Evolutionary conservation across 2,113 vertebrate genomes (phyloP).

Genomic region (Ammodytes dubius): DNA sequence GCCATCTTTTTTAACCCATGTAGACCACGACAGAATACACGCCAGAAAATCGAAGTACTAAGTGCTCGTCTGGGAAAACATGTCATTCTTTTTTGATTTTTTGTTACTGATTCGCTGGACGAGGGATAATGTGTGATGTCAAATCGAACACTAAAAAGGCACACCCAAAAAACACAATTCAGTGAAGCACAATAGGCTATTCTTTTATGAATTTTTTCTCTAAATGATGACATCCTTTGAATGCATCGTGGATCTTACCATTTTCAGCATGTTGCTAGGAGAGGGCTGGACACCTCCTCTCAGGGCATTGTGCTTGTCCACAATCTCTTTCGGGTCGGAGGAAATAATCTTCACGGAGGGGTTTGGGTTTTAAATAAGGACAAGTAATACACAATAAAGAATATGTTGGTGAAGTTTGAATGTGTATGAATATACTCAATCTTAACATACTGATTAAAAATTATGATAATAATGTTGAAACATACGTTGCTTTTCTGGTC

Average conservation of each 20-base stretch:
- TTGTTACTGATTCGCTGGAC: background rate
- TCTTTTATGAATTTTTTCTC: background rate
- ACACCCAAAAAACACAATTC: background rate
- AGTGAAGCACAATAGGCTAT: background rate
- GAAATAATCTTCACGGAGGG: background rate
- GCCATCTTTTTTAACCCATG: background rate
- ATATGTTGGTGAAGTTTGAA: background rate
- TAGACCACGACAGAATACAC: background rate
- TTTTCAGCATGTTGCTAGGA: slow-evolving; percentile 81
- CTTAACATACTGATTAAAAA: too few relatives aligned
- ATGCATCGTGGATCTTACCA: slow-evolving; percentile 62
- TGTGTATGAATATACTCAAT: background rate
- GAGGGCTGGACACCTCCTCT: slow-evolving; percentile 69
- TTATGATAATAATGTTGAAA: background rate
- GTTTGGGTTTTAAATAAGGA: slow-evolving; percentile 5
- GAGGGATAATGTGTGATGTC: background rate
- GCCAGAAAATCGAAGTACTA: background rate
- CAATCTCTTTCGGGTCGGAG: slow-evolving; percentile 64
- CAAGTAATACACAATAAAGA: background rate
- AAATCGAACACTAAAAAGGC: background rate
- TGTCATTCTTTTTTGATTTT: too few relatives aligned
- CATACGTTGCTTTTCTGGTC: slow-evolving; percentile 54
- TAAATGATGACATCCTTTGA: background rate
- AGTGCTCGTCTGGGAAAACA: background rate
- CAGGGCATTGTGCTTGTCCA: slow-evolving; percentile 75